A percentile compares a stretch with the other conserved stretches of the same genome.
phyloP scores from a whole-genome alignment of 2,888 invertebrate species.

The Scaptomyza parva region DNA sequence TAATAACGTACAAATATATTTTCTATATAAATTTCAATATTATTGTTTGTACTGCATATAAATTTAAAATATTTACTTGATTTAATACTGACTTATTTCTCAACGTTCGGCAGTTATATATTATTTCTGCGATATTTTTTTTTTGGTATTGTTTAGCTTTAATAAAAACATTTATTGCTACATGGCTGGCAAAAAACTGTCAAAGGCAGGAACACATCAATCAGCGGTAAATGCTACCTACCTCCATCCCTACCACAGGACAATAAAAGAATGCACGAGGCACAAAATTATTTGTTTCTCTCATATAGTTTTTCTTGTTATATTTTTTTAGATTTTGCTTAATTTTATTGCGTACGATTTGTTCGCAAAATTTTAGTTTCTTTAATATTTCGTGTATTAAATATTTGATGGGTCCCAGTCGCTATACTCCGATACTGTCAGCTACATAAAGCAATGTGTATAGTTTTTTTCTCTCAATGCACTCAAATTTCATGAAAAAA shows the following conservation, averaged over 20 bases:
- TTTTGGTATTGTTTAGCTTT: constrained; percentile 51
- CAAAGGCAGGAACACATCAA: constrained; percentile 71
- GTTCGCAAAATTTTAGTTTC: constrained; percentile 60
- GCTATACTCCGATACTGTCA: constrained; percentile 38
- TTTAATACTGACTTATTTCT: constrained; percentile 43
- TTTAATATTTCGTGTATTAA: constrained; percentile 71
- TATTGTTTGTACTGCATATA: constrained; percentile 36
- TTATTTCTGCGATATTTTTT: constrained; percentile 21
- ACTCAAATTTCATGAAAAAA: constrained; percentile 45
- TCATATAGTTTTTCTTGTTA: neutral
- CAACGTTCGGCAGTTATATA: constrained; percentile 22
- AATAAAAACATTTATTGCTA: constrained; percentile 63
- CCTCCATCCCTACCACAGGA: neutral
- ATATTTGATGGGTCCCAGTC: constrained; percentile 63
- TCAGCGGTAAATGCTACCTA: constrained; percentile 49
- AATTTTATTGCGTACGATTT: constrained; percentile 50
- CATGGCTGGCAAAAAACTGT: constrained; percentile 60
- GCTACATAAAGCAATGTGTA: constrained; percentile 58
- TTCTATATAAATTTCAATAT: constrained; percentile 6
- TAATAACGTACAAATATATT: constrained; percentile 4
- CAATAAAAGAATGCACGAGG: constrained; percentile 26
- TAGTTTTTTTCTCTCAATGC: constrained; percentile 22
- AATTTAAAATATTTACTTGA: constrained; percentile 44
- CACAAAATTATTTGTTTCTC: constrained; percentile 36
- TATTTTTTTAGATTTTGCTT: constrained; percentile 49